Evolutionary conservation across 2,113 vertebrate genomes (phyloP), one percentile per base, ranked within the genome.

Genomic region (Paramisgurnus dabryanus): DNA sequence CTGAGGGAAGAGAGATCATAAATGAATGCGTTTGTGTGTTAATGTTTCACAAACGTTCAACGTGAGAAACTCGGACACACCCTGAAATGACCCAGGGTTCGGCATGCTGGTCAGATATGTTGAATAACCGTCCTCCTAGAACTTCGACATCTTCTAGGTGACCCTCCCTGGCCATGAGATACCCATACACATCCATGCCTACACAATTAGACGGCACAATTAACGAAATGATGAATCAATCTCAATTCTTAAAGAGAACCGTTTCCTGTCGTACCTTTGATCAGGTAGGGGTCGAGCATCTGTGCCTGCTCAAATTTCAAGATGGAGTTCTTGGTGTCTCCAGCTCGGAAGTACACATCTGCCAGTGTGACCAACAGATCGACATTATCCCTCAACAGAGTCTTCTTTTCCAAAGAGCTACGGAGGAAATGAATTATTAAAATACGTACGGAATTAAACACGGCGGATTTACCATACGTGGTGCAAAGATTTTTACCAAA

Each of bases 181-280:
- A 99, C 10, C 98, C 98, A 22, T 99, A 99, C 0, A 99, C 96
- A 76, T 99, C 98, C 97, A 99, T 99, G 34, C 98, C 98, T 99
- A 17, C n/a, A 70, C 27, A 77, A 79, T 6, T 13, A 58, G 39
- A 39, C 4, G 41, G 27, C 27, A 34, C 27, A 34, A 34, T 34
- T 34, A 34, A 34, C 27, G 1, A 34, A 34, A 34, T 34, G 27
- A 34, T 34, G 27, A 34, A 0, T 18, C 9, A 0, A 58, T 41
- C 39, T 1, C 7, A 5, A 34, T 49, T 4, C 10, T 7, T 15
- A 22, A 27, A 13, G 18, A 13, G 18, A 13, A 45, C 6, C 7
- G 40, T 57, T 45, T 45, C 4, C 5, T 1, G 0, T 43, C 77
- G 9, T 78, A 96, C 97, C 97, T 95, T 98, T 99, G 87, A 99